A percentile compares a stretch with the other conserved stretches of the same genome.
These are phyloP conservation scores for Ammodytes dubius DNA, from an alignment of 2,113 vertebrate genomes.

Conservation along the genomic window DNA sequence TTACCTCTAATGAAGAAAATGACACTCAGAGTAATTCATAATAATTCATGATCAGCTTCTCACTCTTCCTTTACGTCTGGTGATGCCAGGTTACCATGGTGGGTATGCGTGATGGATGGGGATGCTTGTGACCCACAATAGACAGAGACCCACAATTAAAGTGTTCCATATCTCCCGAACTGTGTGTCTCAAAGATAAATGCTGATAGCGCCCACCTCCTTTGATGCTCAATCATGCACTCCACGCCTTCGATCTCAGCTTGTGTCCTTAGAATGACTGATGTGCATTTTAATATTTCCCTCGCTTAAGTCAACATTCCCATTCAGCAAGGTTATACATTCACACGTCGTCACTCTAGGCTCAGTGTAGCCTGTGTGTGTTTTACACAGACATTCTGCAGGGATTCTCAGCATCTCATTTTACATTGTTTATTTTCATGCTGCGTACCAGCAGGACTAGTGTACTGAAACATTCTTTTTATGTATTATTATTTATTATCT, in stretches of 20 bases:
- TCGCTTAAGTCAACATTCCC: conserved; percentile 67
- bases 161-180: conserved; percentile 58
- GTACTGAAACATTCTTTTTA: conserved; percentile 32
- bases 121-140: conserved; percentile 73
- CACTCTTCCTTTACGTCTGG: conserved; percentile 52
- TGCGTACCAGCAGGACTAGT: conserved; percentile 25
- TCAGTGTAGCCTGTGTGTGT: conserved; percentile 44
- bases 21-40: conserved; percentile 58
- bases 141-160: conserved; percentile 77
- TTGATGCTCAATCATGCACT: conserved; percentile 73
- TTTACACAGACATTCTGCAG: conserved; percentile 21
- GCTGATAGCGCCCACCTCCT: conserved; percentile 61
- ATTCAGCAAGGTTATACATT: conserved; percentile 57
- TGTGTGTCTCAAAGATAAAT: conserved; percentile 74
- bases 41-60: conserved; percentile 64
- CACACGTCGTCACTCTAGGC: conserved; percentile 29
- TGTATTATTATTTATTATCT: conserved; percentile 35
- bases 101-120: conserved; percentile 71
- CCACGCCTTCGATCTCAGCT: conserved; percentile 54
- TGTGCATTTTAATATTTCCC: conserved; percentile 68
- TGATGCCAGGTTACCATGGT: conserved; percentile 47
- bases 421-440: conserved; percentile 38
- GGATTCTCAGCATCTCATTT: conserved; percentile 40
- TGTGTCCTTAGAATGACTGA: conserved; percentile 72
- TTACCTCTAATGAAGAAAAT: conserved; percentile 54